Evolutionary conservation across 2,888 invertebrate species (phyloP), one percentile per base, ranked within the genome.

Genomic region (Scaptomyza flava): DNA sequence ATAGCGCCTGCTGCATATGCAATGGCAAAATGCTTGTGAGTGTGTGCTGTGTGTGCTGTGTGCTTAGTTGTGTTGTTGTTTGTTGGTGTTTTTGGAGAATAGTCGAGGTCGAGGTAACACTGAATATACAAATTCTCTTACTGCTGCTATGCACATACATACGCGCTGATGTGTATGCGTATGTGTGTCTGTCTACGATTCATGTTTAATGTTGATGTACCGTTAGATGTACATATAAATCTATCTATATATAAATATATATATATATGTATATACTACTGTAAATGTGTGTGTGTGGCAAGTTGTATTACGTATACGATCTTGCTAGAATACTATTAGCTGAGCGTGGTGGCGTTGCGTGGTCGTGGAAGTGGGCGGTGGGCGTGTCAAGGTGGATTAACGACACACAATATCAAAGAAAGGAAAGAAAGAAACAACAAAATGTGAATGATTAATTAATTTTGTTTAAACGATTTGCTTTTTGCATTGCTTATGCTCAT

Each of bases 331-430:
- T 58, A 43, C 12, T 51, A 47, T 62, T 71, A 74, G 66, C 76
- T 70, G 71, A 75, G 73, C 73, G 41, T 41, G 66, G 70, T 66
- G 66, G 75, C 76, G 61, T 70, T 74, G 62, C 66, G 71, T 74
- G 72, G 67, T 50, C 50, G 68, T 61, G 65, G 68, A 36, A 53
- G 68, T 65, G 68, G 59, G 45, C 62, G 68, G 66, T 59, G 64
- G 72, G 58, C 58, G 68, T 72, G 72, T 72, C 73, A 59, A 62
- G 58, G 72, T 72, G 73, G 68, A 31, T 72, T 65, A 75, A 70
- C 73, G 70, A 72, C 52, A 70, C 52, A 70, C 68, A 73, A 75
- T 75, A 65, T 58, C 48, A 76, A 75, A 76, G 60, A 69, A 75
- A 70, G 58, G 60, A 75, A 69, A 56, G 51, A 62, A 76, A 69